Percentiles rank a stretch among this genome's conserved stretches.
These are phyloP conservation scores for Lordiphosa clarofinis DNA, from an alignment of 1,140 invertebrate genomes.

Conservation along the genomic window DNA sequence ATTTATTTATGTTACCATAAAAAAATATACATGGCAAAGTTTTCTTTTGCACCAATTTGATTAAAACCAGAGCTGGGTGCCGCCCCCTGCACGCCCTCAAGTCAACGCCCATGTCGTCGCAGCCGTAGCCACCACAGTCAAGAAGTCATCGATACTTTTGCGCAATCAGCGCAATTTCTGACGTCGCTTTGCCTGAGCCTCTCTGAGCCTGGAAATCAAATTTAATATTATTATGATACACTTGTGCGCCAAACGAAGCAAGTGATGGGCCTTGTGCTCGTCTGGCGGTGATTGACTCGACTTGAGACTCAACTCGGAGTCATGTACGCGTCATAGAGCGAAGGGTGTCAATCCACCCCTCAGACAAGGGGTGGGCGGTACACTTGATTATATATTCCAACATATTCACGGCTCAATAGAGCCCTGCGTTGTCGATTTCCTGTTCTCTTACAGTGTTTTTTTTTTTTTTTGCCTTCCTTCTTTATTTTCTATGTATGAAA, in stretches of 20 bases:
- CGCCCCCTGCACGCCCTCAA: no score
- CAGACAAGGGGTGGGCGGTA: slow-evolving; percentile 39
- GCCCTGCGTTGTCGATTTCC: slow-evolving; percentile 48
- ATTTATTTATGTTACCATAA: no score
- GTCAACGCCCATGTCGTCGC: no score
- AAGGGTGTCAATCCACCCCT: slow-evolving; percentile 15
- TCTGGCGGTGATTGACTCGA: slow-evolving; percentile 52
- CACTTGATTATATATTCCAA: slow-evolving; percentile 77
- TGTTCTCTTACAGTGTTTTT: no score
- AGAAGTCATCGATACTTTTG: slow-evolving; percentile 78
- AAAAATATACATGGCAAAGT: no score
- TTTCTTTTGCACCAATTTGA: no score
- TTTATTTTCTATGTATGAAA: slow-evolving; percentile 50
- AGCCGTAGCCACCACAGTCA: slow-evolving; percentile 28
- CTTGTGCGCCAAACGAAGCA: slow-evolving; percentile 68
- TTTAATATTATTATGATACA: slow-evolving; percentile 79
- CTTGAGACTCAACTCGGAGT: slow-evolving; percentile 25
- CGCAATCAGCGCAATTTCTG: slow-evolving; percentile 75
- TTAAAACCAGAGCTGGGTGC: no score
- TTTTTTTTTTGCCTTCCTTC: slow-evolving; percentile 14
- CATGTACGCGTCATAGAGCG: no score
- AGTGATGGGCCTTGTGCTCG: slow-evolving; percentile 49
- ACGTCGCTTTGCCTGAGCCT: slow-evolving; percentile 40
- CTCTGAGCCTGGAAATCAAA: slow-evolving; percentile 64
- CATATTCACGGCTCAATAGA: slow-evolving; percentile 77